These are phyloP conservation scores for Lathronympha strigana DNA, from an alignment of 2,888 invertebrate species.

Conservation along the genomic window DNA sequence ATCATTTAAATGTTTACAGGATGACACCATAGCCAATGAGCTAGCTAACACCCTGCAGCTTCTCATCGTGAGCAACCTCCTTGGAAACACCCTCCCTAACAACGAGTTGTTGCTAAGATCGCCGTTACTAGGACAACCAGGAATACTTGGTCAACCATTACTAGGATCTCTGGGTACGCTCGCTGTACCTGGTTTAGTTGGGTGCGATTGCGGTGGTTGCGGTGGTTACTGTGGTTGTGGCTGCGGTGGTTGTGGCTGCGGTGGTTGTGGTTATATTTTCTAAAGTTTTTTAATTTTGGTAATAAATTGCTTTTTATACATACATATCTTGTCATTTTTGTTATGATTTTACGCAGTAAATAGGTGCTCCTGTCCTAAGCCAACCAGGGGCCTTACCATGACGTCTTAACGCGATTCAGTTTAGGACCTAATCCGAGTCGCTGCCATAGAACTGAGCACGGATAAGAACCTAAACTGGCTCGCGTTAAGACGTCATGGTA, in stretches of 20 bases:
- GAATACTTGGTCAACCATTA: slow-evolving; percentile 2
- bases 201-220: slow-evolving; percentile 7
- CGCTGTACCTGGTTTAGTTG: not conserved
- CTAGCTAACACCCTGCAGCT: slow-evolving; percentile 44
- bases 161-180: not conserved
- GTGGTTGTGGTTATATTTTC: not conserved
- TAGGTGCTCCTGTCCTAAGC: no score
- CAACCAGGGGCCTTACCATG: no score
- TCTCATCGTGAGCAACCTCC: slow-evolving; percentile 43
- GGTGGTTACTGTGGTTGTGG: slow-evolving; percentile 1
- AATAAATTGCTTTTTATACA: not conserved
- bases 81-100: slow-evolving; percentile 40
- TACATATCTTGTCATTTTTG: no score
- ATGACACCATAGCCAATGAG: slow-evolving; percentile 43
- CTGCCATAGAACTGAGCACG: no score
- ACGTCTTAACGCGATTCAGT: no score
- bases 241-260: slow-evolving; percentile 18
- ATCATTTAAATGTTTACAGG: no score
- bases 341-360: no score
- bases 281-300: slow-evolving; percentile 1
- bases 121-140: slow-evolving; percentile 11
- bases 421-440: no score
- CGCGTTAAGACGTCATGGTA: no score
- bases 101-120: slow-evolving; percentile 27
- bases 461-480: no score